Evolutionary conservation across 2,888 invertebrate genomes (phyloP).

Genomic region (Brachylomia viminalis): DNA sequence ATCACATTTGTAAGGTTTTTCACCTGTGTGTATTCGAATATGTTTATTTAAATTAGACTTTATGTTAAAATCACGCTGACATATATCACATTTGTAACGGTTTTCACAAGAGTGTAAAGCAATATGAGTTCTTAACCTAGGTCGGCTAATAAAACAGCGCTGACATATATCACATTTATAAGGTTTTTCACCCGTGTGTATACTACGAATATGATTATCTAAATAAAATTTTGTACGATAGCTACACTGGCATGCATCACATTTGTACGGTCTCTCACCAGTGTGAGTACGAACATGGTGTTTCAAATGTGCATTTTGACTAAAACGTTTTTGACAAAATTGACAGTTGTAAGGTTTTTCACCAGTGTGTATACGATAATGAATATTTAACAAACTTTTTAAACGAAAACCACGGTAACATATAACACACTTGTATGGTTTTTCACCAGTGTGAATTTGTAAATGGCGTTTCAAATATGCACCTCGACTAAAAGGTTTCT

Average conservation of each 20-base stretch:
- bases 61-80: conserved; percentile 17
- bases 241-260: conserved; percentile 3
- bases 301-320: conserved; percentile 3
- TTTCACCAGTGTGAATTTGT: conserved; percentile 10
- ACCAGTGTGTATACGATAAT: conserved; percentile 23
- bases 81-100: conserved; percentile 22
- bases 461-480: conserved; percentile 11
- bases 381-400: conserved; percentile 4
- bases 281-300: conserved; percentile 23
- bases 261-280: conserved; percentile 28
- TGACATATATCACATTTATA: conserved; percentile 24
- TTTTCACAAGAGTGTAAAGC: conserved; percentile 13
- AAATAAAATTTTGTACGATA: conserved; percentile 10
- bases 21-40: conserved; percentile 28
- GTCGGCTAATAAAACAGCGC: background rate
- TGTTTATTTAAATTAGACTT: conserved; percentile 19
- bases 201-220: conserved; percentile 12
- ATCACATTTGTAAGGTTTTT: conserved; percentile 34
- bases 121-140: conserved; percentile 13
- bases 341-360: conserved; percentile 33
- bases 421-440: conserved; percentile 14
- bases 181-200: conserved; percentile 37
- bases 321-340: conserved; percentile 19
- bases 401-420: conserved; percentile 24
- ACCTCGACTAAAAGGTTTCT: background rate